These are phyloP conservation scores for Ennomos erosarius DNA, from an alignment of 2,888 invertebrate species.

Conservation along the genomic window DNA sequence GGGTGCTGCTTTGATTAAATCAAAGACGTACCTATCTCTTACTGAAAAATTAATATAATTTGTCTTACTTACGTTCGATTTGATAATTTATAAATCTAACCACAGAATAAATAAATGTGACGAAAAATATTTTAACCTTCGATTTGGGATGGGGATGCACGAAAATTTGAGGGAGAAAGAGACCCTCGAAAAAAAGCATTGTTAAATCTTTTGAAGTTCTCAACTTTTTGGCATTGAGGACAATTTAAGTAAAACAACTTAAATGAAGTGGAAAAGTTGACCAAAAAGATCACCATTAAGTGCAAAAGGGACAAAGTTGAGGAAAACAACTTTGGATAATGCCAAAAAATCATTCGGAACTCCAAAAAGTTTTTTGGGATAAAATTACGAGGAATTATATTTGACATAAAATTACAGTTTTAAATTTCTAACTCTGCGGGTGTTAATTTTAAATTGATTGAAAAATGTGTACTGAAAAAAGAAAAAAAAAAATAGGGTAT, in stretches of 20 bases:
- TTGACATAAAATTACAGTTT: too few species aligned
- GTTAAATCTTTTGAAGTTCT: conserved; percentile 81
- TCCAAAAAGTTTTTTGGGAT: neutral
- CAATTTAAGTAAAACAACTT: conserved; percentile 81
- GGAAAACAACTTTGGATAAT: conserved; percentile 25
- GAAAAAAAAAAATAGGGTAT: too few species aligned
- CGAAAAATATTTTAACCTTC: conserved; percentile 49
- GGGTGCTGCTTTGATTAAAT: conserved; percentile 48
- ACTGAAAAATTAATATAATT: neutral
- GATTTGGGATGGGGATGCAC: conserved; percentile 66
- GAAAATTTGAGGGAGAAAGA: conserved; percentile 60
- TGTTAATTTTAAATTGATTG: too few species aligned
- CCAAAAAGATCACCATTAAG: conserved; percentile 65
- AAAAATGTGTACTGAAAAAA: too few species aligned
- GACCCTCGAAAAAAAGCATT: conserved; percentile 80
- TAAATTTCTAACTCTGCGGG: too few species aligned
- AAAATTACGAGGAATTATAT: too few species aligned
- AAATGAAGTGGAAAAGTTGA: conserved; percentile 84
- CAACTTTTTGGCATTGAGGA: conserved; percentile 80
- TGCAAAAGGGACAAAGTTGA: conserved; percentile 35
- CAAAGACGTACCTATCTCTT: conserved; percentile 30
- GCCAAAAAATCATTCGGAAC: conserved; percentile 4
- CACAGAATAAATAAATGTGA: conserved; percentile 48
- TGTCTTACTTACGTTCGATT: too few species aligned
- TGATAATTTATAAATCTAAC: too few species aligned